Evolutionary conservation across 2,113 vertebrate species (phyloP), one percentile per base, ranked within the genome.

Genomic region (Illadopsis cleaveri): DNA sequence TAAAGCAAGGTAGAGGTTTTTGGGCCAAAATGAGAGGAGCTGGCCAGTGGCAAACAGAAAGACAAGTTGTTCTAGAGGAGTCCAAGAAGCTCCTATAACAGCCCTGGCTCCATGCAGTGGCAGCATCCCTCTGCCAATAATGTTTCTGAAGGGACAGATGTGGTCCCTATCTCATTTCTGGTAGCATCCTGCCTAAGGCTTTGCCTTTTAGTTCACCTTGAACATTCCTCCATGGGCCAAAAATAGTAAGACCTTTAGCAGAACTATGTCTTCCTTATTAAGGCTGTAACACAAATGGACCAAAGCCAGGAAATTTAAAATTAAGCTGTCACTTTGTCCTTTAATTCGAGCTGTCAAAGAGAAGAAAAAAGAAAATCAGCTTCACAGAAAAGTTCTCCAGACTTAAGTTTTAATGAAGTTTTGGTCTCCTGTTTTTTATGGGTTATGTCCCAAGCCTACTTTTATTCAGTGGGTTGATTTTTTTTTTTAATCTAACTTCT

Each of bases 241-340:
- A 97, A 96, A 93, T 81, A 95, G 81, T 64, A 88, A 16, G 31
- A 86, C 56, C 62, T 64, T 81, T 71, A 85, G 60, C 45, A 73
- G 57, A 91, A 58, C 54, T 80, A n/a, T 91, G 73, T 95, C 82
- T 93, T 92, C 60, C 68, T 89, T 88, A 96, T 90, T 69, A 30
- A 35, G 57, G n/a, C 13, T 31, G 77, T 11, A 61, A 82, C 28
- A 66, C 45, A 65, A 58, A 85, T 65, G 89, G 92, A 79, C 73
- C 9, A 54, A 83, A 95, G 65, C 73, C 50, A 86, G 65, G 47
- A 77, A 82, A 84, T 58, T 79, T 82, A 70, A 31, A 71, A 69
- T 94, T 93, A 86, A 86, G 42, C 58, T 96, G 90, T 65, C 75
- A 80, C 40, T 91, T 92, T 81, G 64, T 69, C 93, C 92, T 95